Evolutionary conservation across 2,797 vertebrate species (phyloP).

Genomic region (Dendrocincla tyrannina): DNA sequence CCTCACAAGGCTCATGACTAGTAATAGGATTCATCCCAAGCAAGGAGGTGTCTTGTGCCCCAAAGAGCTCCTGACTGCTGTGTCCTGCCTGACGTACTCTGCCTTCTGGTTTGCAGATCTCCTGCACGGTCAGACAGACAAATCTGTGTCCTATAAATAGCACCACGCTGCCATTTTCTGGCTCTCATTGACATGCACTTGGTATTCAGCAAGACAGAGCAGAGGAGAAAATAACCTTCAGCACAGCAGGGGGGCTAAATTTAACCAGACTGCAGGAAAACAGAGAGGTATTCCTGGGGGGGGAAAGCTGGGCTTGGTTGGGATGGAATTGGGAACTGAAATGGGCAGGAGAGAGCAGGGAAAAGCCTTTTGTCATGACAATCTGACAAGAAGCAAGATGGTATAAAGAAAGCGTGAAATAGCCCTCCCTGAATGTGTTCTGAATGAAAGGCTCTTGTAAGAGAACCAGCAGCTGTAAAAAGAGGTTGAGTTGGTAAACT

Average conservation of each 20-base stretch:
- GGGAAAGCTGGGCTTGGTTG: background rate
- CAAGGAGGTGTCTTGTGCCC: background rate
- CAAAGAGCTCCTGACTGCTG: background rate
- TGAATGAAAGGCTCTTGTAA: background rate
- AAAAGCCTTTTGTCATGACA: background rate
- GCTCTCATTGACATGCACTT: slow-evolving; percentile 6
- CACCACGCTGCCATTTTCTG: background rate
- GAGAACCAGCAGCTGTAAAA: background rate
- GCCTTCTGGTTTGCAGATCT: background rate
- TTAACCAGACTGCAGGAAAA: background rate
- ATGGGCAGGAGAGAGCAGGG: accelerated
- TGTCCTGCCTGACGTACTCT: background rate
- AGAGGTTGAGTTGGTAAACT: background rate
- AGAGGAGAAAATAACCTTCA: slow-evolving; percentile 49
- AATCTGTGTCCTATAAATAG: slow-evolving; percentile 33
- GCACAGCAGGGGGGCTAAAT: background rate
- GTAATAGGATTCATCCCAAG: background rate
- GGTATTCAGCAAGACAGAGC: slow-evolving; percentile 24
- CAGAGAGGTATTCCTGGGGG: background rate
- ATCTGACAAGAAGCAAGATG: accelerated
- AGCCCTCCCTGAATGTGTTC: accelerated
- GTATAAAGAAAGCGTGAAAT: background rate
- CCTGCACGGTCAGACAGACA: background rate
- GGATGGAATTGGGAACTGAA: background rate
- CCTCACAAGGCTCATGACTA: background rate